These are phyloP conservation scores for Patella pellucida DNA, from an alignment of 2,888 invertebrate genomes.

Conservation along the genomic window DNA sequence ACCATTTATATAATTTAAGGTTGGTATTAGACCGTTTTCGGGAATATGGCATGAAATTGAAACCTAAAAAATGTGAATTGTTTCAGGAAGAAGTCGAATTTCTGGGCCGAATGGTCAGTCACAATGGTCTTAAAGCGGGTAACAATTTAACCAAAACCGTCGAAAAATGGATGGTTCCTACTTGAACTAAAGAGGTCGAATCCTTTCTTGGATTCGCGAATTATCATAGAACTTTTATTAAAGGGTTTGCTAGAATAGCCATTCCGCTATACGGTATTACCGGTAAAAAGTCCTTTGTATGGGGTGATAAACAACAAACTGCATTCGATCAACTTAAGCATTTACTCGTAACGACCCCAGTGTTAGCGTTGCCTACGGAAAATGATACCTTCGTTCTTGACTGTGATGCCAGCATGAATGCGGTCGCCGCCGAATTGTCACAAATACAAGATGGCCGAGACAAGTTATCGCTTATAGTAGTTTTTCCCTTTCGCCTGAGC, in stretches of 20 bases:
- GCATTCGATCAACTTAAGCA: too few relatives aligned
- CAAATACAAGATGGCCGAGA: slow-evolving; percentile 34
- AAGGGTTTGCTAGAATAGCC: too few relatives aligned
- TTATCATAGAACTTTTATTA: too few relatives aligned
- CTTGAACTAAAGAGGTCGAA: too few relatives aligned
- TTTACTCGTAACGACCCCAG: too few relatives aligned
- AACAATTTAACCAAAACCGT: too few relatives aligned
- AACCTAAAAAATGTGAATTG: slow-evolving; percentile 37
- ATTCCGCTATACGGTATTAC: too few relatives aligned
- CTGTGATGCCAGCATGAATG: slow-evolving; percentile 36
- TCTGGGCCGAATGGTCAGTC: slow-evolving; percentile 24
- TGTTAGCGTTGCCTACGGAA: too few relatives aligned
- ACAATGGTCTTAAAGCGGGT: neutral
- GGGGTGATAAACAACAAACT: too few relatives aligned
- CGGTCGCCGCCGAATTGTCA: slow-evolving; percentile 35
- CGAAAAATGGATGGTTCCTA: too few relatives aligned
- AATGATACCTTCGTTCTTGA: slow-evolving; percentile 34
- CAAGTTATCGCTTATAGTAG: slow-evolving; percentile 31
- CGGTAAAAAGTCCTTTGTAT: too few relatives aligned
- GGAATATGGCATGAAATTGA: neutral
- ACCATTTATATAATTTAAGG: slow-evolving; percentile 25
- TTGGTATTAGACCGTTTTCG: slow-evolving; percentile 31
- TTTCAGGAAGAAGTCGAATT: slow-evolving; percentile 33
- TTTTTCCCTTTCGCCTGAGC: slow-evolving; percentile 23
- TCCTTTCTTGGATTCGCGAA: too few relatives aligned